These are phyloP conservation scores for Hypomecis atomaria DNA, from an alignment of 2,888 invertebrate species.

Conservation along the genomic window DNA sequence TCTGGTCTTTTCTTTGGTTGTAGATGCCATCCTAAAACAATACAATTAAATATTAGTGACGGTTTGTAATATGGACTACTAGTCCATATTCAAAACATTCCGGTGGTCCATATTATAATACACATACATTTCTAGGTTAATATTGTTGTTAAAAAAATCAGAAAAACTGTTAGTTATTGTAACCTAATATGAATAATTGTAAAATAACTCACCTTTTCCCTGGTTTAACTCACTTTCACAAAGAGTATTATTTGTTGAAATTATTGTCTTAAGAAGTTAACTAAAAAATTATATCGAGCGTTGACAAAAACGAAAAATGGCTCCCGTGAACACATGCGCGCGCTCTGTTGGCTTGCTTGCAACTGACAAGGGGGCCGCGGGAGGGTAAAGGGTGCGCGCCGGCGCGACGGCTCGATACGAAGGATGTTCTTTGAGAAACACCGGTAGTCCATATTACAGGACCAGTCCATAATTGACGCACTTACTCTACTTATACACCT, in stretches of 20 bases:
- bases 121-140: too few relatives aligned
- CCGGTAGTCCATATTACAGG: conserved; percentile 2
- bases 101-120: too few relatives aligned
- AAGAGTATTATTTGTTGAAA: conserved; percentile 1
- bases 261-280: background rate
- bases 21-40: conserved; percentile 31
- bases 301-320: too few relatives aligned
- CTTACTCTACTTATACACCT: background rate
- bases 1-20: conserved; percentile 26
- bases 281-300: too few relatives aligned
- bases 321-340: too few relatives aligned
- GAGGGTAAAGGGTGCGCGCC: too few relatives aligned
- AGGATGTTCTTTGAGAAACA: background rate
- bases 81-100: too few relatives aligned
- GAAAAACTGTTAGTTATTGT: background rate
- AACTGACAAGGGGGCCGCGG: too few relatives aligned
- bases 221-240: conserved; percentile 1
- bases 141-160: too few relatives aligned
- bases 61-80: conserved; percentile 25
- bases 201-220: conserved; percentile 2
- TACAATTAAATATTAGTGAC: conserved; percentile 22
- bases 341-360: too few relatives aligned
- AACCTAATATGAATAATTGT: conserved; percentile 2
- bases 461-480: conserved; percentile 1
- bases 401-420: background rate